phyloP scores from a whole-genome alignment of 2,888 invertebrate genomes.

The Chymomyza amoena region DNA sequence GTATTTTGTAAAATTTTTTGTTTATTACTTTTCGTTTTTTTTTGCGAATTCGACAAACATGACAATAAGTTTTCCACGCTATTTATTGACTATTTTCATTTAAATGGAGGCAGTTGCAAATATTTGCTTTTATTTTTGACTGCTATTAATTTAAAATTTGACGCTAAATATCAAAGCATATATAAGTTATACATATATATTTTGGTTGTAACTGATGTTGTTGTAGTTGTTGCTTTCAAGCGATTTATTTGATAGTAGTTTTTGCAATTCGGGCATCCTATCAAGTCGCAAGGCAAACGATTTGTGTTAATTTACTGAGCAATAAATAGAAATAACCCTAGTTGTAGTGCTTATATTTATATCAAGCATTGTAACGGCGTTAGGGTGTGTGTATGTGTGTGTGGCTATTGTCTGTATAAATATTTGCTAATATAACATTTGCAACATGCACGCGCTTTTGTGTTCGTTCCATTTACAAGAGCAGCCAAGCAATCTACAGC shows the following conservation, averaged over 20 bases:
- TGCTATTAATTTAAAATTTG: constrained; percentile 18
- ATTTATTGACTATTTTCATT: not conserved
- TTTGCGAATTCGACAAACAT: constrained; percentile 7
- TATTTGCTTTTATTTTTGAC: not conserved
- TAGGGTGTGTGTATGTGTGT: constrained; percentile 11
- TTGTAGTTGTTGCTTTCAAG: constrained; percentile 1
- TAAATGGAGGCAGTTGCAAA: not conserved
- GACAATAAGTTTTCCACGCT: not conserved
- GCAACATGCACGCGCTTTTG: constrained; percentile 19
- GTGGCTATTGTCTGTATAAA: constrained; percentile 48
- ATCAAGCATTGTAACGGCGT: constrained; percentile 10
- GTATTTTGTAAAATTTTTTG: constrained; percentile 24
- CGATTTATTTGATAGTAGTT: constrained; percentile 28
- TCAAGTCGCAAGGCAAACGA: too few species aligned
- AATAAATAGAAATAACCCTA: constrained; percentile 44
- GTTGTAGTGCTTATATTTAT: constrained; percentile 35
- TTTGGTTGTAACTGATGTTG: not conserved
- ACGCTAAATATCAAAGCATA: not conserved
- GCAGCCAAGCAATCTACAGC: constrained; percentile 8
- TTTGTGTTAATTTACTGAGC: constrained; percentile 36
- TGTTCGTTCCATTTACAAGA: constrained; percentile 41
- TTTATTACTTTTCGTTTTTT: constrained; percentile 10
- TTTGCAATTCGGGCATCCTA: not conserved
- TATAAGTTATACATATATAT: not conserved
- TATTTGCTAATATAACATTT: constrained; percentile 52